phyloP scores from a whole-genome alignment of 2,113 vertebrate species.

The Diadophis punctatus region DNA sequence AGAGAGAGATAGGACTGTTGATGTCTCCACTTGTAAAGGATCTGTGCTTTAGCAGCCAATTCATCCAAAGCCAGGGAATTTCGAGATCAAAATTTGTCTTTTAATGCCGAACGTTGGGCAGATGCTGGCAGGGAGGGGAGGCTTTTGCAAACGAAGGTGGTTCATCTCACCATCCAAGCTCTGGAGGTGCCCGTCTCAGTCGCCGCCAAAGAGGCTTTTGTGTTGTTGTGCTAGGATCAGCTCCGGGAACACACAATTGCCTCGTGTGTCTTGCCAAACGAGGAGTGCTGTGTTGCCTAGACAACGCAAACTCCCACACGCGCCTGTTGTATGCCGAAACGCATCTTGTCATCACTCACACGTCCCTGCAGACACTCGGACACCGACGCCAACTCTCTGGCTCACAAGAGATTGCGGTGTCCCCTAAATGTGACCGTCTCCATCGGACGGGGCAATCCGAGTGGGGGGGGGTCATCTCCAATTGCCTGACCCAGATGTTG shows the following conservation, averaged over 20 bases:
- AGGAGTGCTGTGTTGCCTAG: conserved; percentile 65
- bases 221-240: not conserved
- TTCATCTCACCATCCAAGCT: not conserved
- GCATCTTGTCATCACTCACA: conserved; percentile 55
- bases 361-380: not conserved
- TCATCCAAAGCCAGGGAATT: not conserved
- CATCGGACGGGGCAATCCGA: not conserved
- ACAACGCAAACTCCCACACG: conserved; percentile 66
- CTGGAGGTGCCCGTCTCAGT: not conserved
- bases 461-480: accelerated
- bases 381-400: not conserved
- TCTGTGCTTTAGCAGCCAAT: accelerated
- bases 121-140: not conserved
- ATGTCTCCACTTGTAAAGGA: not conserved
- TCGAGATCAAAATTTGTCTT: not conserved
- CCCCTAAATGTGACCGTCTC: conserved; percentile 8
- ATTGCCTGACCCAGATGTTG: accelerated
- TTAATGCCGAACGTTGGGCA: not conserved
- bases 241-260: conserved; percentile 13
- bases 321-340: conserved; percentile 62
- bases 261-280: conserved; percentile 40
- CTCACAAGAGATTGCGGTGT: conserved; percentile 25
- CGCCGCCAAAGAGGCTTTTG: not conserved
- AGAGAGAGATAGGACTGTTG: not conserved
- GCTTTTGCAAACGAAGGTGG: accelerated